Conservation (phyloP, 2,888 invertebrate species). For the Cryptocephalus moraei region DNA sequence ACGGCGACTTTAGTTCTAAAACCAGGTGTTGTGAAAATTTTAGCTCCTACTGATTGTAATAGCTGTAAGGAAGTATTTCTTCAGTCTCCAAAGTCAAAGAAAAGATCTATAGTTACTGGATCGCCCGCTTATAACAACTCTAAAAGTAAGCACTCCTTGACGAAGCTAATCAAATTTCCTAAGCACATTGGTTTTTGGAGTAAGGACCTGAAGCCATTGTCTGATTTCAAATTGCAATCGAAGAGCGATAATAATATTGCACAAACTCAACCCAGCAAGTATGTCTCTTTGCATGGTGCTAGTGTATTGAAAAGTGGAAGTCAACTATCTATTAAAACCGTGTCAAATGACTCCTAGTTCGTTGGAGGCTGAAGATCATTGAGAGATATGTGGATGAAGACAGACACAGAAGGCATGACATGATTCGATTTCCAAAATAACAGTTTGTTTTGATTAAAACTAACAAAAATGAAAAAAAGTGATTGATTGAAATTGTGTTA, state of each 20-base stretch:
- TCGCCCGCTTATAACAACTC: constrained; percentile 12
- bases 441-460: constrained; percentile 9
- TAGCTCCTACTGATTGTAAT: constrained; percentile 18
- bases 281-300: constrained; percentile 5
- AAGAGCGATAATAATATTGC: constrained; percentile 27
- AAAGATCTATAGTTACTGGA: constrained; percentile 16
- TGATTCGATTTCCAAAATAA: constrained; percentile 12
- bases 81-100: constrained; percentile 29
- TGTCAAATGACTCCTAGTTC: constrained; percentile 20
- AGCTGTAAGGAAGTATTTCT: constrained; percentile 26
- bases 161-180: constrained; percentile 42
- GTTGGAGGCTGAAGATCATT: constrained; percentile 24
- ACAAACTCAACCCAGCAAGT: constrained; percentile 5
- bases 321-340: constrained; percentile 19
- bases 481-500: background rate
- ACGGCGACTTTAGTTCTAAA: constrained; percentile 42
- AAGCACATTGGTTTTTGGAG: constrained; percentile 48
- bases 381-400: constrained; percentile 25
- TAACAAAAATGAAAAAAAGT: constrained; percentile 3
- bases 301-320: constrained; percentile 12
- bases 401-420: constrained; percentile 21
- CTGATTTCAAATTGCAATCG: constrained; percentile 24
- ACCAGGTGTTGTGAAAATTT: constrained; percentile 35
- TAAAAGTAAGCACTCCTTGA: constrained; percentile 10
- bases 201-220: constrained; percentile 26